Percentiles rank a stretch among this genome's conserved stretches.
Conservation (phyloP, 2,797 vertebrate species). For the Pagetopsis macropterus region DNA sequence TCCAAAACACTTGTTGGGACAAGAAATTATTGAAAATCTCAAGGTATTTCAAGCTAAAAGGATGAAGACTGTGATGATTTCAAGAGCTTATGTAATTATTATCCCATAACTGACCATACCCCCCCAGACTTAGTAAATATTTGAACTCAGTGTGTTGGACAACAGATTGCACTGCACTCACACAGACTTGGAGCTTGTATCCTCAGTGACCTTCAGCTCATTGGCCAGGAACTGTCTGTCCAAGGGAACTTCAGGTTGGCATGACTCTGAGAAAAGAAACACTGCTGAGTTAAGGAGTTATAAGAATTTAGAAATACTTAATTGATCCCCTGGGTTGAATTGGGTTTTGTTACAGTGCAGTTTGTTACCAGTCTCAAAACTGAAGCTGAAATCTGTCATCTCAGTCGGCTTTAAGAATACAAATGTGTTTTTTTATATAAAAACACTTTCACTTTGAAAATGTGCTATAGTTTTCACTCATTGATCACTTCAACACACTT, state of each 20-base stretch:
- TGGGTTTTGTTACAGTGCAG: background rate
- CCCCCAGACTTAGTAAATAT: background rate
- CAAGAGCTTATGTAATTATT: background rate
- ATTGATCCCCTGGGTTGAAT: no score
- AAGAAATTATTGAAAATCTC: constrained; percentile 1
- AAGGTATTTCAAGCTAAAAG: background rate
- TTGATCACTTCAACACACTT: no score
- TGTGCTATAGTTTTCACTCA: background rate
- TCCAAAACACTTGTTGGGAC: background rate
- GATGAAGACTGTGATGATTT: background rate
- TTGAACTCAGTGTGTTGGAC: constrained; percentile 5
- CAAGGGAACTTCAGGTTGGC: constrained; percentile 90
- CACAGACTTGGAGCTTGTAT: constrained; percentile 88
- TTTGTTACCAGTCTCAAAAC: constrained; percentile 11
- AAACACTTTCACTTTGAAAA: background rate
- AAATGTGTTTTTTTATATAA: background rate
- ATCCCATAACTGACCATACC: background rate
- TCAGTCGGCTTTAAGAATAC: background rate
- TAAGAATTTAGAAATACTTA: no score
- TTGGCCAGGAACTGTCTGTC: constrained; percentile 91
- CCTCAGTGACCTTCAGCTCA: constrained; percentile 91
- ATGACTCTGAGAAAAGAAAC: constrained; percentile 87
- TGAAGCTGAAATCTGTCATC: constrained; percentile 20
- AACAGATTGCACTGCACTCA: constrained; percentile 76
- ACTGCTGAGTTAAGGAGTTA: constrained; percentile 26